Evolutionary conservation across 1,140 invertebrate genomes (phyloP), one percentile per base, ranked within the genome.

Genomic region (Drosophila fuyamai): DNA sequence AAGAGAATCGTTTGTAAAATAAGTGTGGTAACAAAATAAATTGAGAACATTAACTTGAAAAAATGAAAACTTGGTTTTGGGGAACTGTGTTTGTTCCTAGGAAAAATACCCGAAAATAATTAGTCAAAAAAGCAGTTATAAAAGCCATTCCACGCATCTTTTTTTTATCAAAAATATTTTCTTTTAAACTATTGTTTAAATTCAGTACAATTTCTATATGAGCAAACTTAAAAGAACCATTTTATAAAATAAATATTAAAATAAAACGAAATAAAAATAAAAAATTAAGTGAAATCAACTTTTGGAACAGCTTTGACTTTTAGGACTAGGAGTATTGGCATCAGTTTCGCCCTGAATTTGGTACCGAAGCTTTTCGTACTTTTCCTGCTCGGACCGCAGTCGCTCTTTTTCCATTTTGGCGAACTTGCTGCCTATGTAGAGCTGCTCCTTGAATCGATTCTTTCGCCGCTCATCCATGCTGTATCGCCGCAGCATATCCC

Each of bases 401-500:
- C 61, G 61, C 7, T 63, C 29, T 27, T 62, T 71, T 13, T 75
- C 76, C 29, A 44, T 2, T 4, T 76, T 62, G n/a, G 47, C 63
- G 1, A 71, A 77, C 29, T 72, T 55, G 44, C 67, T 90, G 14
- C 60, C 44, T 29, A 35, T 36, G 41, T 62, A 91, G 13, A 91
- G 58, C 10, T 75, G 55, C 27, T 86, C 82, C 53, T 92, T 92
- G 27, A 72, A 80, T 2, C 81, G 78, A 44, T 80, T 75, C 44
- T 44, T 74, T 0, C 90, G 71, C 14, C 59, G 61, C 16, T 72
- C 68, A 16, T 88, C 76, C 62, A 92, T 57, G 5, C 50, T 74
- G 47, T 80, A 79, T 0, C 90, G 76, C 12, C 85, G 59, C 7
- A 90, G n/a, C 32, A 92, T 63, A 46, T 92, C 91, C 0, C 89